A percentile compares a stretch with the other conserved stretches of the same genome.
These are phyloP conservation scores for Lepidurus couesii DNA, from an alignment of 1,140 invertebrate species.

Conservation along the genomic window DNA sequence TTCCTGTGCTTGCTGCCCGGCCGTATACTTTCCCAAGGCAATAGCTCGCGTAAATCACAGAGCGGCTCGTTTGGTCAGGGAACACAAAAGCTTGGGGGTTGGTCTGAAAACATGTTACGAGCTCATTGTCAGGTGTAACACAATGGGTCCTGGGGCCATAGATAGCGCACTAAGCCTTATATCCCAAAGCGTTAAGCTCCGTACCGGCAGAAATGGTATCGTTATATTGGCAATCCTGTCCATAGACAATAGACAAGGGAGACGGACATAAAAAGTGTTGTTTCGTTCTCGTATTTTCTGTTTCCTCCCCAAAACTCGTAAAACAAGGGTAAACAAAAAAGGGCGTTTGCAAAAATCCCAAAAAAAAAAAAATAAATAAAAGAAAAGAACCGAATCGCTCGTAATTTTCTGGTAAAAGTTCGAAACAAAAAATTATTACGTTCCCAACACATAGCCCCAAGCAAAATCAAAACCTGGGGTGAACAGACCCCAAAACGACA, in stretches of 20 bases:
- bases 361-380: too few species aligned
- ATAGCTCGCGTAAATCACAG: conserved; percentile 19
- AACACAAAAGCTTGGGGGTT: not conserved
- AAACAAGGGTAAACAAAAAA: not conserved
- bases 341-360: too few species aligned
- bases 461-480: not conserved
- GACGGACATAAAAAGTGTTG: not conserved
- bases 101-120: not conserved
- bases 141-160: not conserved
- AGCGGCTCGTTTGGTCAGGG: conserved; percentile 3
- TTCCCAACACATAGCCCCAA: not conserved
- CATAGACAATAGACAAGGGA: conserved; percentile 1
- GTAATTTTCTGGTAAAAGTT: too few species aligned
- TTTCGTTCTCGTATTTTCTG: not conserved
- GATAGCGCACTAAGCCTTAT: conserved; percentile 2
- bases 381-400: too few species aligned
- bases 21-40: not conserved
- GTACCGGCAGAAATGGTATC: not conserved
- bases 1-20: not conserved
- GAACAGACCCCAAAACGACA: not conserved
- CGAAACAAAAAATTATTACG: not conserved
- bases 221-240: not conserved
- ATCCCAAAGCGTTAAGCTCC: not conserved
- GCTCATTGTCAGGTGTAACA: conserved; percentile 12
- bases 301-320: not conserved